phyloP scores from a whole-genome alignment of 2,888 invertebrate species.

The Kuschelorhynchus macadamiae region DNA sequence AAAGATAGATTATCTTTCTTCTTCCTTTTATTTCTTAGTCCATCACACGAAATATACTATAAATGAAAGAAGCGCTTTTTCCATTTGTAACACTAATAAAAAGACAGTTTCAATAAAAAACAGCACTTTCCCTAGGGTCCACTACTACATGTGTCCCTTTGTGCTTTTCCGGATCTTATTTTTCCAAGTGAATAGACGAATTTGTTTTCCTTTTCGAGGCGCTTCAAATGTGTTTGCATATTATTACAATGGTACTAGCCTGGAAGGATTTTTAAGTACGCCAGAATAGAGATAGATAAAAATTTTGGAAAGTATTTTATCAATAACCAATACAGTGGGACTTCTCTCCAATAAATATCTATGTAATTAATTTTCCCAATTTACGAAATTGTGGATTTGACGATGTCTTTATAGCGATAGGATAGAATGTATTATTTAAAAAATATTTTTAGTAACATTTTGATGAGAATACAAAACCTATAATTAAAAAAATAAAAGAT shows the following conservation, averaged over 20 bases:
- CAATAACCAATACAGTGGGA: too few relatives aligned
- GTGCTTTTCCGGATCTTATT: constrained; percentile 24
- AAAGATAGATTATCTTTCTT: too few relatives aligned
- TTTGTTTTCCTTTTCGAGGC: constrained; percentile 15
- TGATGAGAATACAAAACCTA: too few relatives aligned
- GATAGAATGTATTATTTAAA: too few relatives aligned
- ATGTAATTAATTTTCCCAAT: too few relatives aligned
- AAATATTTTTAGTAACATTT: too few relatives aligned
- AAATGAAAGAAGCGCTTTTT: constrained; percentile 29
- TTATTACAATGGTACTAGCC: neutral
- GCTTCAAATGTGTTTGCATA: constrained; percentile 14
- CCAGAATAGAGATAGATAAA: too few relatives aligned
- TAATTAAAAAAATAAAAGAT: too few relatives aligned
- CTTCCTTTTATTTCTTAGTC: neutral
- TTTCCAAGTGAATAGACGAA: constrained; percentile 27
- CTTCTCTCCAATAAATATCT: too few relatives aligned
- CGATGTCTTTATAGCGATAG: too few relatives aligned
- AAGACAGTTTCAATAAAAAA: constrained; percentile 31
- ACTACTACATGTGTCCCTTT: constrained; percentile 29
- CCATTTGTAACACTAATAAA: constrained; percentile 33
- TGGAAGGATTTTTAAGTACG: neutral
- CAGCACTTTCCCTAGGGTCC: constrained; percentile 22
- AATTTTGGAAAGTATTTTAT: too few relatives aligned
- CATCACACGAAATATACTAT: neutral
- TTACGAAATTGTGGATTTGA: too few relatives aligned